phyloP scores from a whole-genome alignment of 2,888 invertebrate species.

The Steinernema carpocapsae region DNA sequence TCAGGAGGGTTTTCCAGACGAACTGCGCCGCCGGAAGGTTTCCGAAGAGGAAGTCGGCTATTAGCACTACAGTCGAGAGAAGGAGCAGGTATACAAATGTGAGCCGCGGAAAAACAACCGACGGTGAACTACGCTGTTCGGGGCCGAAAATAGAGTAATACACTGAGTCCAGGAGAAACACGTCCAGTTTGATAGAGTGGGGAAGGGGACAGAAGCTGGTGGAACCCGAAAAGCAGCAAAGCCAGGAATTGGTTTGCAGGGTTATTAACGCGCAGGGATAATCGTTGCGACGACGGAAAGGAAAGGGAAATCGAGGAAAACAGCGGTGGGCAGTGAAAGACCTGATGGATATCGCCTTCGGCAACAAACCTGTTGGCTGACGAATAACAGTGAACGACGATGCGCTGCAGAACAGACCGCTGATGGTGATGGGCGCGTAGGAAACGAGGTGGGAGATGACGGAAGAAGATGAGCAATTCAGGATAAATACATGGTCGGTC shows the following conservation, averaged over 20 bases:
- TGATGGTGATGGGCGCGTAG: slow-evolving; percentile 13
- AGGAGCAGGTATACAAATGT: neutral
- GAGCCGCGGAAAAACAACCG: neutral
- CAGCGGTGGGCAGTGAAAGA: slow-evolving; percentile 34
- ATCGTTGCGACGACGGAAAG: slow-evolving; percentile 22
- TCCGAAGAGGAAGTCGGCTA: neutral
- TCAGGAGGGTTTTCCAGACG: neutral
- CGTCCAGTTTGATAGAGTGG: neutral
- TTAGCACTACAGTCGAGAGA: neutral
- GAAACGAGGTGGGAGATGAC: slow-evolving; percentile 18
- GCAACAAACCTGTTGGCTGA: slow-evolving; percentile 34
- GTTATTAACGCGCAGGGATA: slow-evolving; percentile 1
- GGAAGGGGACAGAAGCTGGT: neutral
- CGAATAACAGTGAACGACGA: slow-evolving; percentile 33
- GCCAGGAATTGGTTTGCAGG: slow-evolving; percentile 19
- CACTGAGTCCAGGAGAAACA: slow-evolving; percentile 15
- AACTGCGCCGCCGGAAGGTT: neutral
- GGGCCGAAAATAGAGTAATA: slow-evolving; percentile 17
- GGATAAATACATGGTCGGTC: neutral
- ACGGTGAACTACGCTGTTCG: slow-evolving; percentile 3
- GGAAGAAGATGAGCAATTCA: slow-evolving; percentile 33
- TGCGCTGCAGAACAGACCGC: slow-evolving; percentile 30
- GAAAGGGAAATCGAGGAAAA: slow-evolving; percentile 35
- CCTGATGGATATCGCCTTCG: slow-evolving; percentile 35
- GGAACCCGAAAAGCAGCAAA: neutral